Conservation (phyloP, 2,888 invertebrate species). For the Eumerus sabulonum region DNA sequence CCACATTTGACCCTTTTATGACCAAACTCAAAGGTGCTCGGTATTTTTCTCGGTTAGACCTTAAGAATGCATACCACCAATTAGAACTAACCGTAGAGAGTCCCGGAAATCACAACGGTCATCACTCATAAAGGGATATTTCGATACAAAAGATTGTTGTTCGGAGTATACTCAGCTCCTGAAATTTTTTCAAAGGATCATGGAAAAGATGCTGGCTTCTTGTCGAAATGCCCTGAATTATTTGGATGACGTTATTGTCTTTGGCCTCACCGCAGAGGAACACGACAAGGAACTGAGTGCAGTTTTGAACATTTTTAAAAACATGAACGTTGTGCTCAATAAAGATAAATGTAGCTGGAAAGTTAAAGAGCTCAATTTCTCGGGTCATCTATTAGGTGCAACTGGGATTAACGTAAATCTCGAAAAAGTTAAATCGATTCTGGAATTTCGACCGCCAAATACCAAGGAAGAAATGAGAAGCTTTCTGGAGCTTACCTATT, state of each 20-base stretch:
- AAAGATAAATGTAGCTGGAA: too few relatives aligned
- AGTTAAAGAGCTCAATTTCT: slow-evolving; percentile 56
- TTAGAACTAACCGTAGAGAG: slow-evolving; percentile 45
- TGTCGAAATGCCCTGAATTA: slow-evolving; percentile 71
- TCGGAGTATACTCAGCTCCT: slow-evolving; percentile 72
- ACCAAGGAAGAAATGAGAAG: slow-evolving; percentile 72
- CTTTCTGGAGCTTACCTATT: slow-evolving; percentile 74
- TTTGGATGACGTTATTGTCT: too few relatives aligned
- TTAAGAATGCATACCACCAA: slow-evolving; percentile 70
- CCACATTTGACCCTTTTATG: slow-evolving; percentile 70
- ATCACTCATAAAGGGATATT: slow-evolving; percentile 54
- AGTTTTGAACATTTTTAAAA: slow-evolving; percentile 62
- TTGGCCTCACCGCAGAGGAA: slow-evolving; percentile 69
- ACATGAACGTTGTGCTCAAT: slow-evolving; percentile 71
- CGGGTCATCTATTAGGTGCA: slow-evolving; percentile 68
- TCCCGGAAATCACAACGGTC: slow-evolving; percentile 41
- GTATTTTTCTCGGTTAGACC: slow-evolving; percentile 53
- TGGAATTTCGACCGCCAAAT: slow-evolving; percentile 68
- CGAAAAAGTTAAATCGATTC: slow-evolving; percentile 65
- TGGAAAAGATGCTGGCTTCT: slow-evolving; percentile 70
- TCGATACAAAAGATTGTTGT: slow-evolving; percentile 74
- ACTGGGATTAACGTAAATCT: slow-evolving; percentile 66
- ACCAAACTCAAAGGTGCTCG: slow-evolving; percentile 68
- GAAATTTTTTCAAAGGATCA: slow-evolving; percentile 68
- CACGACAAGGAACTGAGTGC: slow-evolving; percentile 65